Base-by-base conservation (phyloP, 2,888 invertebrate species). In the Mythimna ferrago region DNA sequence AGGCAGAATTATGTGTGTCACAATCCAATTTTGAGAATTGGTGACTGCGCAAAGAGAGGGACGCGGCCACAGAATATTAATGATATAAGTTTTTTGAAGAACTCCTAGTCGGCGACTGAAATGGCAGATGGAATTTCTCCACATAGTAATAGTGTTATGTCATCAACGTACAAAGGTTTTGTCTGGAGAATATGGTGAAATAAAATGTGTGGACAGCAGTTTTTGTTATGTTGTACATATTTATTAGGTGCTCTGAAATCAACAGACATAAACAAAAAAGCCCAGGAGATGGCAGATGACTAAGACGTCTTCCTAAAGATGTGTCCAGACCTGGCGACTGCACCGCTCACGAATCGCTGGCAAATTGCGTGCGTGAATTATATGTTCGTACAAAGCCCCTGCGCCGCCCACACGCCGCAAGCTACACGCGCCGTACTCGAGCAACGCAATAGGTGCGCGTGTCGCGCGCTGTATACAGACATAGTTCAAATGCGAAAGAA, bases 1-100 rank as follows among this genome's bases (percentile, higher is more conserved):
- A 79, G 68, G 71, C 58, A 71, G 58, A 71, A 73, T 81, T 85
- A 81, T 78, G 75, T 83, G 73, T 85, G 81, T 76, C 81, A 81
- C 77, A 83, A 85, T 74, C 79, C 76, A 85, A 84, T 85, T 84
- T 77, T 75, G 73, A 75, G 70, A 83, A 83, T 69, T 77, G 83
- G 80, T 85, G 78, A 75, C 72, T 75, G 72, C 44, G 80, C 85
- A 84, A 76, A 74, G 72, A 73, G 73, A 69, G 68, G 66, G 41
- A 66, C 35, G 66, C 81, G 71, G 54, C 70, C 68, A 62, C 71
- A 68, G 84, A 85, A 84, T 84, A 79, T 83, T 84, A 84, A 84
- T 77, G 84, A 76, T 62, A 64, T 38, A 81, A 72, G 78, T 81
- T 85, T 84, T 81, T 77, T 75, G 73, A 66, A 67, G 61, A 76